Evolutionary conservation across 2,888 invertebrate genomes (phyloP), one percentile per base, ranked within the genome.

Genomic region (Cheiracanthium punctorium): DNA sequence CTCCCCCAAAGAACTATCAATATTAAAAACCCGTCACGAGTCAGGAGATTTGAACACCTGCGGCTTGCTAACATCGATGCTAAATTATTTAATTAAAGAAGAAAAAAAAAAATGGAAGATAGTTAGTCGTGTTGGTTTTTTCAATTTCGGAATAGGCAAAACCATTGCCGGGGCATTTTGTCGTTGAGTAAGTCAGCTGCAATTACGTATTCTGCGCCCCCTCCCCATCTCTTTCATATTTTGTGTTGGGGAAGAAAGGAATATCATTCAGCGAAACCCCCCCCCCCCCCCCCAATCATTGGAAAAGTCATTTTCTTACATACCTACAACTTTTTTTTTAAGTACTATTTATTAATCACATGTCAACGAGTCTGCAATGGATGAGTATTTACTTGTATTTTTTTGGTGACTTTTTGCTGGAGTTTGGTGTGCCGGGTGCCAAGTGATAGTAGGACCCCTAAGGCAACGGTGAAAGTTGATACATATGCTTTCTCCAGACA

Each of bases 111-210:
- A n/a, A n/a, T n/a, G 79, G 67, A 74, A 80, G 41, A 73, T 85
- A 85, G 84, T 85, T 85, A 85, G 70, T 73, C 73, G 41, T 85
- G 84, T 85, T 85, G 73, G 79, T 85, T 85, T 85, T 81, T 85
- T 85, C 84, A 85, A 85, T 85, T 85, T 85, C 64, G 33, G 52
- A 76, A 73, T 77, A 70, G 81, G 69, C 41, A 52, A 41, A 29
- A 37, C 71, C 69, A 33, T 29, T 75, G 52, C 65, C 76, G 8
- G n/a, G 20, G 64, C 79, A 24, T 69, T 84, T 85, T 85, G 79
- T 79, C 84, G 84, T 85, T 85, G 84, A 85, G 84, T 82, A 82
- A 82, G 71, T 79, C 79, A 85, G 79, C 73, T 70, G 79, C 84
- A 85, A 85, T 85, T 85, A 85, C 79, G 70, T 85, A n/a, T 70